Percentiles rank a stretch among this genome's conserved stretches.
phyloP scores from a whole-genome alignment of 2,888 invertebrate species.

The Drosophila antonietae region DNA sequence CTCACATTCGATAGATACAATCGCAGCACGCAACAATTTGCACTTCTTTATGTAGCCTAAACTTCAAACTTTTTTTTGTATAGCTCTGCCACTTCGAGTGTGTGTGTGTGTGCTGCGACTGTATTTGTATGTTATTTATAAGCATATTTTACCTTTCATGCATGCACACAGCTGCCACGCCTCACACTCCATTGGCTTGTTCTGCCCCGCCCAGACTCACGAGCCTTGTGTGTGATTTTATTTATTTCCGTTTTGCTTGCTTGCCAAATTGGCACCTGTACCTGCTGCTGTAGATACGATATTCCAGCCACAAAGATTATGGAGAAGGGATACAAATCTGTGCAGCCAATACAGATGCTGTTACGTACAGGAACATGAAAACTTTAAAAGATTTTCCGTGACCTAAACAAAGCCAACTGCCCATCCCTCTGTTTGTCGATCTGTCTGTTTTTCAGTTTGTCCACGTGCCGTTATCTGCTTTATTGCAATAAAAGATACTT shows the following conservation, averaged over 20 bases:
- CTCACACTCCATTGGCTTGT: background rate
- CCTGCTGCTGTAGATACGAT: slow-evolving; percentile 20
- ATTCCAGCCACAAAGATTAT: slow-evolving; percentile 56
- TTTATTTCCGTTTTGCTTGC: slow-evolving; percentile 63
- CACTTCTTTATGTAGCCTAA: slow-evolving; percentile 74
- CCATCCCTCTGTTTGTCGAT: slow-evolving; percentile 1
- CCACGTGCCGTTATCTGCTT: slow-evolving; percentile 48
- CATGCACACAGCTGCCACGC: slow-evolving; percentile 55
- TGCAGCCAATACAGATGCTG: slow-evolving; percentile 48
- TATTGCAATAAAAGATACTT: slow-evolving; percentile 67
- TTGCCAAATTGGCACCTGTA: slow-evolving; percentile 62
- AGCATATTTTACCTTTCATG: slow-evolving; percentile 79
- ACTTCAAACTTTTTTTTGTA: slow-evolving; percentile 67
- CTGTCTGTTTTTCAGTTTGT: slow-evolving; percentile 27
- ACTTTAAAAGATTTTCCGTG: slow-evolving; percentile 64
- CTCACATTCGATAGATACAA: slow-evolving; percentile 73
- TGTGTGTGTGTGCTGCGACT: slow-evolving; percentile 13
- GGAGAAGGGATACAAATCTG: slow-evolving; percentile 66
- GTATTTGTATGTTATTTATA: slow-evolving; percentile 55
- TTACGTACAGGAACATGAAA: slow-evolving; percentile 46
- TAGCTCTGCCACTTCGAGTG: slow-evolving; percentile 4
- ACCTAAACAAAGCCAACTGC: slow-evolving; percentile 11
- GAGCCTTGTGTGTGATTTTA: slow-evolving; percentile 60
- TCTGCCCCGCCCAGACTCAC: background rate
- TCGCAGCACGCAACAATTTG: slow-evolving; percentile 79